Evolutionary conservation across 2,113 vertebrate genomes (phyloP).

Genomic region (Chionis minor): DNA sequence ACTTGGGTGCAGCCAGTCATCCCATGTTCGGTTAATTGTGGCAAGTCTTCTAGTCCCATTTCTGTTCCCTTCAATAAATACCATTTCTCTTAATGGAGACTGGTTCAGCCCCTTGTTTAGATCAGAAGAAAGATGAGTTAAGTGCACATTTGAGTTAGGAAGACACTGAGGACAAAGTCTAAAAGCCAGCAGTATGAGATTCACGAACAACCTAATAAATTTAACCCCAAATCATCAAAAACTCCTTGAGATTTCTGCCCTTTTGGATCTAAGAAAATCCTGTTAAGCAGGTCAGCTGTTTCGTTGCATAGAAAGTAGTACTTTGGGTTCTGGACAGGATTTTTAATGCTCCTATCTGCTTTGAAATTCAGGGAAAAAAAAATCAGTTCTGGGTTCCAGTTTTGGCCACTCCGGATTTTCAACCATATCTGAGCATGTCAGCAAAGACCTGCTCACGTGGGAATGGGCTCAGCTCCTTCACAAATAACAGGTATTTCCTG

Average conservation of each 20-base stretch:
- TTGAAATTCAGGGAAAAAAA: background rate
- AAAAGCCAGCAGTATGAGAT: background rate
- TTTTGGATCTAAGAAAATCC: background rate
- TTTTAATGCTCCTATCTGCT: background rate
- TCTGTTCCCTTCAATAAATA: background rate
- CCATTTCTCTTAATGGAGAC: background rate
- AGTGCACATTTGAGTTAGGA: background rate
- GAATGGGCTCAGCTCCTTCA: background rate
- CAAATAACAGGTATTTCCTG: background rate
- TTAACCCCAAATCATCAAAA: background rate
- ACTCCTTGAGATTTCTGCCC: background rate
- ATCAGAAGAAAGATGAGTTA: background rate
- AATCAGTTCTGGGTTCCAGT: background rate
- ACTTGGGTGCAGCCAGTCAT: background rate
- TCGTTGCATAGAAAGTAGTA: background rate
- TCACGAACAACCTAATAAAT: background rate
- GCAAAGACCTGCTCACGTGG: background rate
- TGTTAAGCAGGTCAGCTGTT: background rate
- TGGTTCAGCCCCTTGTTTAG: background rate
- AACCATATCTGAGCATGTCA: background rate
- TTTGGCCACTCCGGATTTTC: background rate
- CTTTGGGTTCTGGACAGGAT: background rate
- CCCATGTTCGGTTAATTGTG: background rate
- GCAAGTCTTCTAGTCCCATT: background rate
- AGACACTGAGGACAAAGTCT: background rate